Evolutionary conservation across 2,888 invertebrate species (phyloP).

Genomic region (Clunio marinus): DNA sequence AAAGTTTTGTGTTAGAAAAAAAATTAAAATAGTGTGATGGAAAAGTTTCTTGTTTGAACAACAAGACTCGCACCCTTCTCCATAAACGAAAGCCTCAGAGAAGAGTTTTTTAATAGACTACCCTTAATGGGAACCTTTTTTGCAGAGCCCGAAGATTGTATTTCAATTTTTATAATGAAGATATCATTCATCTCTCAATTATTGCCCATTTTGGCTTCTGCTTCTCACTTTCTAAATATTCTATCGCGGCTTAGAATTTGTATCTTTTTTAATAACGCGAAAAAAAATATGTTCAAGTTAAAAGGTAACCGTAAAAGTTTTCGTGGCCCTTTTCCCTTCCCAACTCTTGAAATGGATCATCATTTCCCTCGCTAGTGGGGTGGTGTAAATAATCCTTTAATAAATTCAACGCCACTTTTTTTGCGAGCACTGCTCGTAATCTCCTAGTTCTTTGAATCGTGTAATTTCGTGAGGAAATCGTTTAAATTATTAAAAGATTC

Average conservation of each 20-base stretch:
- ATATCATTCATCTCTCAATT: background rate
- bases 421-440: background rate
- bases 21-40: constrained; percentile 27
- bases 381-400: constrained; percentile 5
- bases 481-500: background rate
- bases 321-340: no score
- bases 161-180: background rate
- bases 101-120: background rate
- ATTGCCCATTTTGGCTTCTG: no score
- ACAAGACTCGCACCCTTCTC: no score
- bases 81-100: no score
- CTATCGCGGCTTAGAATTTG: no score
- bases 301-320: no score
- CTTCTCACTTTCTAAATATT: no score
- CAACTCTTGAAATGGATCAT: background rate
- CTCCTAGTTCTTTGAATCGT: background rate
- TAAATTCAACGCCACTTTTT: background rate
- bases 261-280: no score
- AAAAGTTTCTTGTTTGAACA: constrained; percentile 3
- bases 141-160: background rate
- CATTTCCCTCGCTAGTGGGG: background rate
- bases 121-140: background rate
- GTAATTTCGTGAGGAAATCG: background rate
- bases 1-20: constrained; percentile 11
- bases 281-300: no score